Base-by-base conservation (phyloP, 1,140 invertebrate species). In the Drosophila kohkoa region DNA sequence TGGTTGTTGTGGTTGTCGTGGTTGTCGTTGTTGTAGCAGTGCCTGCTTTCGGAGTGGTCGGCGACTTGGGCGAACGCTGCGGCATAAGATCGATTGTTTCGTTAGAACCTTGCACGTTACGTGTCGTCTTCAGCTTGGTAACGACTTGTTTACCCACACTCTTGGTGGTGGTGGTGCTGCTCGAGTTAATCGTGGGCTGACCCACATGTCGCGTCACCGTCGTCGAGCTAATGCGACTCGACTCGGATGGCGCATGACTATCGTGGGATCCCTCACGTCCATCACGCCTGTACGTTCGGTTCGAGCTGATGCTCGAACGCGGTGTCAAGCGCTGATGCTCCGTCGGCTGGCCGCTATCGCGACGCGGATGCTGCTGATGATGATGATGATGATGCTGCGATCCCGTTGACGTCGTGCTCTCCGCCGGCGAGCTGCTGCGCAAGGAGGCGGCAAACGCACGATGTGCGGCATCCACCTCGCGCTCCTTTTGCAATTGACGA, bases 401-500 rank as follows among this genome's bases (percentile, higher is more conserved):
- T 2, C 83, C 85, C 8, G 49, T 65, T 30, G 73, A 81, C 16
- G 65, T 72, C 38, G 65, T 82, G 45, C 81, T 86, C 7, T 93
- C 92, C 15, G 89, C 81, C 2, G 92, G 92, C 1, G 92, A 92
- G 48, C 95, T 94, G 52, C 95, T 93, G 52, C 96, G 93, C 38
- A 96, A 92, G 32, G 95, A 95, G 63, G 95, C 94, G 2, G 95
- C 95, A 93, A 96, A 96, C 3, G 95, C 95, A 75, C 96, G 94
- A 86, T 96, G 96, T 16, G 95, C 94, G 5, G 95, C 95, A 85
- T 95, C 95, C 59, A 94, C 93, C 49, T 92, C 90, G 15, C 85
- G 73, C 95, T 92, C 91, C 77, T 92, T 92, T 16, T 83, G 76
- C 67, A 92, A 94, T 55, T 89, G 79, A 8, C 83, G 73, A 16